Evolutionary conservation across 2,888 invertebrate species (phyloP).

Genomic region (Emesis castigata): DNA sequence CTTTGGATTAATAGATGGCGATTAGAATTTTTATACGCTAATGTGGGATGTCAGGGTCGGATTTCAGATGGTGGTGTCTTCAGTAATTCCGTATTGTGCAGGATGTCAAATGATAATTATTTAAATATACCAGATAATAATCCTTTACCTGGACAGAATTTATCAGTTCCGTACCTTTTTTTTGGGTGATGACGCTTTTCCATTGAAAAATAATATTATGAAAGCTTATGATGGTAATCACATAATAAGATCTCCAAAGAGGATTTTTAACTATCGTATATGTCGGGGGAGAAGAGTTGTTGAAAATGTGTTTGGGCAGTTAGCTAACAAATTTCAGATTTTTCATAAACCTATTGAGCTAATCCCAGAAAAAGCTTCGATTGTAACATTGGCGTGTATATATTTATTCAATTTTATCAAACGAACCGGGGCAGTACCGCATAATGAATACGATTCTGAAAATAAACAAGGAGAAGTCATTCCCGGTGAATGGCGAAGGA

Average conservation of each 20-base stretch:
- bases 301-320: conserved; percentile 67
- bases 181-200: conserved; percentile 55
- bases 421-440: not conserved
- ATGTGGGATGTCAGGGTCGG: no score
- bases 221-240: conserved; percentile 58
- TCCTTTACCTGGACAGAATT: conserved; percentile 56
- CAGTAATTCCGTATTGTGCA: no score
- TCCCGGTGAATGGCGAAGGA: conserved; percentile 33
- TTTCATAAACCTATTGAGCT: conserved; percentile 34
- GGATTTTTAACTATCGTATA: conserved; percentile 55
- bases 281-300: conserved; percentile 58
- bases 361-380: conserved; percentile 32
- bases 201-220: conserved; percentile 47
- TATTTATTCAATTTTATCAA: conserved; percentile 32
- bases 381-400: conserved; percentile 38
- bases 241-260: conserved; percentile 42
- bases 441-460: conserved; percentile 62
- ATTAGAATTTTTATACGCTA: no score
- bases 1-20: no score
- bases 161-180: conserved; percentile 47
- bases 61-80: no score
- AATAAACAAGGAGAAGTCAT: conserved; percentile 45
- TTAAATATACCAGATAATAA: conserved; percentile 57
- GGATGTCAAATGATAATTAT: conserved; percentile 42
- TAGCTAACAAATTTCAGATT: conserved; percentile 50